Percentiles rank a stretch among this genome's conserved stretches.
These are phyloP conservation scores for Diacarnus erythraeanus DNA, from an alignment of 37 sponge, comb jelly and placozoan species.

Conservation along the genomic window DNA sequence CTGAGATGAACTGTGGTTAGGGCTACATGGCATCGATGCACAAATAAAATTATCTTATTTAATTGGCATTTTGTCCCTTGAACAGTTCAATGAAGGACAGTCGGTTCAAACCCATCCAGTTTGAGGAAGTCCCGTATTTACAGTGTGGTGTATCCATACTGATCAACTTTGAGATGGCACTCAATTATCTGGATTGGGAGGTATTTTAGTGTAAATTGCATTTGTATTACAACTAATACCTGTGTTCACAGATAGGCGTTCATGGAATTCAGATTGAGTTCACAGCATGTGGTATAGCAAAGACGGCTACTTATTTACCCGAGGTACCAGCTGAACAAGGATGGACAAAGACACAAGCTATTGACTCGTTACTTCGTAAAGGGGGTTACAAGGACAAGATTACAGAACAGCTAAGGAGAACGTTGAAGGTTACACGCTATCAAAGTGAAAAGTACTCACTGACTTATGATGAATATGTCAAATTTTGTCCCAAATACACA, in stretches of 20 bases:
- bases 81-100: conserved; percentile 94
- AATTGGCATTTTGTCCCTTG: too few relatives aligned
- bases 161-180: conserved; percentile 82
- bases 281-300: conserved; percentile 9
- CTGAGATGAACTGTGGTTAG: background rate
- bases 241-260: conserved; percentile 69
- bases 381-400: conserved; percentile 82
- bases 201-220: conserved; percentile 36
- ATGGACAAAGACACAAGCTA: conserved; percentile 86
- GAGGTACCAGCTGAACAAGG: conserved; percentile 96
- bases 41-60: too few relatives aligned
- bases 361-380: conserved; percentile 90
- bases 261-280: conserved; percentile 99
- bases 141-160: conserved; percentile 92
- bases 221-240: background rate
- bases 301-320: conserved; percentile 96
- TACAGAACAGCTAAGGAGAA: conserved; percentile 61
- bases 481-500: conserved; percentile 3
- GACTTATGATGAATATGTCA: conserved; percentile 75
- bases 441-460: conserved; percentile 85
- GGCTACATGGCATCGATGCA: too few relatives aligned
- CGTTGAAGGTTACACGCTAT: conserved; percentile 76
- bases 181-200: conserved; percentile 93
- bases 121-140: conserved; percentile 77
- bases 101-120: conserved; percentile 83